A percentile compares a stretch with the other conserved stretches of the same genome.
These are phyloP conservation scores for Coregonus suidteri DNA, from an alignment of 2,797 vertebrate genomes.

Conservation along the genomic window DNA sequence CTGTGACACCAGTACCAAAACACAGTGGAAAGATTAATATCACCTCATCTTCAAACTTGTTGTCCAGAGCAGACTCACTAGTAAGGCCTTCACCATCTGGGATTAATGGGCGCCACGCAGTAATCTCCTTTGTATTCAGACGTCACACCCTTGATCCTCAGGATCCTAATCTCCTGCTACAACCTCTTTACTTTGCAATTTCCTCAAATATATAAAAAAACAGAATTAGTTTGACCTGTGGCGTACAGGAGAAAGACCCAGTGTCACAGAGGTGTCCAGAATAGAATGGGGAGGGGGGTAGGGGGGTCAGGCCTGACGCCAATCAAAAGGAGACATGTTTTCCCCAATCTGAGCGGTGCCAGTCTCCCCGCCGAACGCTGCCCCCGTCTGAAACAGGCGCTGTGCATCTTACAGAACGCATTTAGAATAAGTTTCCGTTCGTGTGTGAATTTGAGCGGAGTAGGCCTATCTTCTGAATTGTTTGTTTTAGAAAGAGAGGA, in stretches of 20 bases:
- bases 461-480: not conserved
- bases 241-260: constrained; percentile 19
- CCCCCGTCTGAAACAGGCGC: constrained; percentile 5
- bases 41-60: too few relatives aligned
- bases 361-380: constrained; percentile 36
- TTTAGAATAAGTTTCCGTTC: constrained; percentile 28
- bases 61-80: constrained; percentile 16
- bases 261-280: constrained; percentile 27
- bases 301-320: constrained; percentile 29
- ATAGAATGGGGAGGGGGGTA: not conserved
- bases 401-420: constrained; percentile 25
- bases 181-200: constrained; percentile 55
- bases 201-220: constrained; percentile 52
- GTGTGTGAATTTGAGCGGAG: not conserved
- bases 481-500: constrained; percentile 41
- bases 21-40: constrained; percentile 40
- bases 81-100: constrained; percentile 42
- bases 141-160: not conserved
- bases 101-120: constrained; percentile 42
- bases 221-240: constrained; percentile 62
- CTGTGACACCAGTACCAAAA: constrained; percentile 24
- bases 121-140: constrained; percentile 51
- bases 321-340: constrained; percentile 43
- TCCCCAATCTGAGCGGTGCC: constrained; percentile 35
- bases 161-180: constrained; percentile 52